Percentiles rank a stretch among this genome's conserved stretches.
phyloP scores from a whole-genome alignment of 2,797 vertebrate species.

The Spea hammondii region DNA sequence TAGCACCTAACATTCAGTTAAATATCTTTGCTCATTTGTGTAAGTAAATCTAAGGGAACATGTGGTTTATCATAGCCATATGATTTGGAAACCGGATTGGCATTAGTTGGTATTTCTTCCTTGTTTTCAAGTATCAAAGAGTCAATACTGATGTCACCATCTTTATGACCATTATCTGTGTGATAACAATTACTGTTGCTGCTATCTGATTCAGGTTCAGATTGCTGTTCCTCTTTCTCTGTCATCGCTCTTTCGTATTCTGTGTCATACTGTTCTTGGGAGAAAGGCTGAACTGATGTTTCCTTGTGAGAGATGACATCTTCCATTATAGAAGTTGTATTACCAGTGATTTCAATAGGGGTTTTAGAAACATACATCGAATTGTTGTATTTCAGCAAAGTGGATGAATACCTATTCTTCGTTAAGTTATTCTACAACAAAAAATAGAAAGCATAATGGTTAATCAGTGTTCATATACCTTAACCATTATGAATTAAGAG shows the following conservation, averaged over 20 bases:
- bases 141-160: constrained; percentile 47
- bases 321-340: constrained; percentile 11
- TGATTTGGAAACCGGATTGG: constrained; percentile 51
- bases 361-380: constrained; percentile 54
- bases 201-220: background rate
- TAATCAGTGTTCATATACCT: too few relatives aligned
- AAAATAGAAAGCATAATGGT: too few relatives aligned
- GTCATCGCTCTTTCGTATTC: constrained; percentile 5
- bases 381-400: constrained; percentile 52
- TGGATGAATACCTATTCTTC: background rate
- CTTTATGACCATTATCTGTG: constrained; percentile 46
- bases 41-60: constrained; percentile 57
- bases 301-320: background rate
- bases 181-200: constrained; percentile 42
- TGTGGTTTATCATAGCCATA: constrained; percentile 74
- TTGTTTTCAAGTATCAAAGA: constrained; percentile 45
- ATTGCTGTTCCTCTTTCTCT: constrained; percentile 24
- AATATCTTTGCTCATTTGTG: constrained; percentile 55
- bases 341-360: constrained; percentile 31
- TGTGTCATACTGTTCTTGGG: background rate
- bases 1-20: background rate
- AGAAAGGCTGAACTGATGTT: background rate
- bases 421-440: too few relatives aligned
- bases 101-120: background rate
- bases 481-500: too few relatives aligned